Base-by-base conservation (phyloP, 2,797 vertebrate species). In the Poeciliopsis infans region DNA sequence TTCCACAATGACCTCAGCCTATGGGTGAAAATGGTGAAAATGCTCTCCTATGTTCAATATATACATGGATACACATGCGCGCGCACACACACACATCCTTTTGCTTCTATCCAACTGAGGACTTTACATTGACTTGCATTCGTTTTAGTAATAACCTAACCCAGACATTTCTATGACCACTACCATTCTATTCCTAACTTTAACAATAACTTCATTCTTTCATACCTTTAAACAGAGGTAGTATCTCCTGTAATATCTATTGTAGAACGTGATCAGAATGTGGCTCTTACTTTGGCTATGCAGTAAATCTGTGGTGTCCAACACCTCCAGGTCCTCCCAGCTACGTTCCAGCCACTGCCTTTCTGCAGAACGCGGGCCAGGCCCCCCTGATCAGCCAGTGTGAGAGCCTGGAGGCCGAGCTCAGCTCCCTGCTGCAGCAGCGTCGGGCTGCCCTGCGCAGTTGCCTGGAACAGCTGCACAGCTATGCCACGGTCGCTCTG, bases 331-430 rank as follows among this genome's bases (percentile, higher is more conserved):
- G 98, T 86, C 97, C 98, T 47, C 98, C 98, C 0, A 99, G 98
- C 92, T 99, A 99, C 0, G 97, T 99, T 0, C 98, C 98, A 31
- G 98, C 98, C 5, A 99, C 98, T 36, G 95, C 97, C 7, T 99
- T 99, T 90, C 94, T 99, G 74, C 98, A 99, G 87, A 99, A 99
- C 0, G 98, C 98, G 0, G 98, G 98, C 59, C 98, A 99, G 93
- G 97, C 98, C 7, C 97, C 97, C 85, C 92, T 99, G 0, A 99
- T 99, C 85, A 97, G 97, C 90, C 98, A 99, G 87, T 99, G 98
- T 15, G 98, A 99, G 68, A 96, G 96, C 25, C 94, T 99, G 76
- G 98, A 99, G 89, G 97, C 96, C 0, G 98, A 99, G 88, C 94
- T 99, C 39, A 95, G 96, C 5, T 93, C 97, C 5, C 79, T 99